Conservation (phyloP, 2,888 invertebrate genomes). For the Amphipyra berbera region DNA sequence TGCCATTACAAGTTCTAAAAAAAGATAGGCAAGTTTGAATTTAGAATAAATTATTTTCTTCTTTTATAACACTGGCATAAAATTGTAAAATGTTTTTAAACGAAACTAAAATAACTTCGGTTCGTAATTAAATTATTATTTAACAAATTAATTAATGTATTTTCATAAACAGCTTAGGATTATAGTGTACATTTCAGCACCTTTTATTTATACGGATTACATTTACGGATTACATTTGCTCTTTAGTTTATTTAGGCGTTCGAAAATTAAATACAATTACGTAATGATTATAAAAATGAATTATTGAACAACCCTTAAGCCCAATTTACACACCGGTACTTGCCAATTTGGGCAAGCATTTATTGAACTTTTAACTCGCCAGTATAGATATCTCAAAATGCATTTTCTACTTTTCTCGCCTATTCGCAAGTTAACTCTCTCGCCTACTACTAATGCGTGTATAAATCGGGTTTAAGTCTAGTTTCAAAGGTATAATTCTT, state of each 20-base stretch:
- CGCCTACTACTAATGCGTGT: no score
- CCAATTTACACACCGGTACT: no score
- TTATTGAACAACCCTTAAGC: not conserved
- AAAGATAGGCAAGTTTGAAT: conserved; percentile 22
- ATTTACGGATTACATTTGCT: conserved; percentile 34
- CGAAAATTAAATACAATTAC: conserved; percentile 1
- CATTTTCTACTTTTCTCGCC: no score
- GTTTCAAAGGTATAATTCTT: no score
- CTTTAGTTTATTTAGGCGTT: conserved; percentile 39
- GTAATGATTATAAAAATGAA: not conserved
- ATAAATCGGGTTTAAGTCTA: no score
- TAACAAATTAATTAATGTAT: conserved; percentile 19
- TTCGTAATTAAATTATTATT: conserved; percentile 3
- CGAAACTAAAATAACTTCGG: not conserved
- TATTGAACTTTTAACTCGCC: no score
- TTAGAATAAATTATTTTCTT: conserved; percentile 15
- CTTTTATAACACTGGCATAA: conserved; percentile 14
- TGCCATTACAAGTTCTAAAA: conserved; percentile 5
- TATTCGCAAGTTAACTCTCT: no score
- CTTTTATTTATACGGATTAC: conserved; percentile 52
- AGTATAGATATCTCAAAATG: no score
- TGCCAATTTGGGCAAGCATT: no score
- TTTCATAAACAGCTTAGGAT: conserved; percentile 46
- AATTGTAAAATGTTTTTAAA: conserved; percentile 5
- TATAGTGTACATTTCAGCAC: conserved; percentile 53